Percentiles rank a stretch among this genome's conserved stretches.
Conservation (phyloP, 2,113 vertebrate genomes). For the Mugil cephalus region DNA sequence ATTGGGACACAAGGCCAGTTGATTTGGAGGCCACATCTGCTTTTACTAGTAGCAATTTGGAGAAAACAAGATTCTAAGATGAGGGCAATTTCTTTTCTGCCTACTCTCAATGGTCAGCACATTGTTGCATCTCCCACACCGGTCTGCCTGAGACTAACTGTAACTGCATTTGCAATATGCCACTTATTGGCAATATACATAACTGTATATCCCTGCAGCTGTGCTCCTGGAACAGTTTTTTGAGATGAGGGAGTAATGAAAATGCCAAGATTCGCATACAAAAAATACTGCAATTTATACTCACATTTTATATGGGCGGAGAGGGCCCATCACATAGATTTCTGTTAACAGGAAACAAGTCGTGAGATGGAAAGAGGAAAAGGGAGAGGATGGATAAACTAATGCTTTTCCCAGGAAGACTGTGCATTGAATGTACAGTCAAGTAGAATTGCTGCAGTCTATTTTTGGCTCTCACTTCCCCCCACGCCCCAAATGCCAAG, state of each 20-base stretch:
- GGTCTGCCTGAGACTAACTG: slow-evolving; percentile 2
- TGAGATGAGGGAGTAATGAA: slow-evolving; percentile 14
- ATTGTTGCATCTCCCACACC: slow-evolving; percentile 26
- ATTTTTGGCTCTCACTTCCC: slow-evolving; percentile 45
- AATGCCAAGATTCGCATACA: slow-evolving; percentile 52
- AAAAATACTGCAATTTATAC: slow-evolving; percentile 67
- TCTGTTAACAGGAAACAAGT: slow-evolving; percentile 60
- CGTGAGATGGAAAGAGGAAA: slow-evolving; percentile 28
- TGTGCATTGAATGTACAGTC: slow-evolving; percentile 41
- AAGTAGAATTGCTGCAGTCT: slow-evolving; percentile 38
- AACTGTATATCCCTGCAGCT: slow-evolving; percentile 22
- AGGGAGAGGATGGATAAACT: slow-evolving; percentile 43
- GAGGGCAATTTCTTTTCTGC: slow-evolving; percentile 64
- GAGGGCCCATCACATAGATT: background rate
- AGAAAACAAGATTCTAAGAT: slow-evolving; percentile 69
- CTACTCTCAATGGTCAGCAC: slow-evolving; percentile 38
- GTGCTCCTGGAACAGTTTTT: slow-evolving; percentile 10
- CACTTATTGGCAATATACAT: background rate
- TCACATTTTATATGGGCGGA: slow-evolving; percentile 60
- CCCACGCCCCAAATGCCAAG: slow-evolving; percentile 36
- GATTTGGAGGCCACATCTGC: slow-evolving; percentile 64
- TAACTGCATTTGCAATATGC: slow-evolving; percentile 19
- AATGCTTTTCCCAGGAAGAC: slow-evolving; percentile 34
- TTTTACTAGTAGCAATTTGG: slow-evolving; percentile 71
- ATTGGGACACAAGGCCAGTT: slow-evolving; percentile 42